Evolutionary conservation across 2,113 vertebrate species (phyloP).

Genomic region (Tenrec ecaudatus): DNA sequence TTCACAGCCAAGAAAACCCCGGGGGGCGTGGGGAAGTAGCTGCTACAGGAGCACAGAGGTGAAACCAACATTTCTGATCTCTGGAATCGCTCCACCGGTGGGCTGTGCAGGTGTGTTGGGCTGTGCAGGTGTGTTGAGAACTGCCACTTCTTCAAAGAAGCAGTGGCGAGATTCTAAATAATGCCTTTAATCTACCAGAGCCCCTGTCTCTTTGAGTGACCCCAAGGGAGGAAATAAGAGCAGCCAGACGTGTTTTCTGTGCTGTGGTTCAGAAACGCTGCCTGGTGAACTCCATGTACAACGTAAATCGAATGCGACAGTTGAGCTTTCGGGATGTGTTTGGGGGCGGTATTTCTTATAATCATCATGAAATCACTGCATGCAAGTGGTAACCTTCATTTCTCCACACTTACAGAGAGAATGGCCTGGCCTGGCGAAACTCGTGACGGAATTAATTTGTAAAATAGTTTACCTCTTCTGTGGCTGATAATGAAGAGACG

Average conservation of each 20-base stretch:
- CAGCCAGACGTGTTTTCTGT: background rate
- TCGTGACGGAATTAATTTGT: background rate
- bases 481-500: background rate
- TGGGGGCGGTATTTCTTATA: background rate
- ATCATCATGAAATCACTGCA: background rate
- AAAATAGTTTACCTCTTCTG: conserved; percentile 13
- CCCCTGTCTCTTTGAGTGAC: too few relatives aligned
- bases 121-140: too few relatives aligned
- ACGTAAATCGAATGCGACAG: background rate
- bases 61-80: too few relatives aligned
- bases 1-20: too few relatives aligned
- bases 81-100: too few relatives aligned
- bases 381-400: background rate
- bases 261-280: background rate
- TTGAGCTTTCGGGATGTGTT: background rate
- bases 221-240: background rate
- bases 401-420: conserved; percentile 21
- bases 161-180: too few relatives aligned
- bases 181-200: too few relatives aligned
- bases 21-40: too few relatives aligned
- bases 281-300: background rate
- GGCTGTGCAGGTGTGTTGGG: too few relatives aligned
- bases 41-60: too few relatives aligned
- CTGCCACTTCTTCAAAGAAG: too few relatives aligned
- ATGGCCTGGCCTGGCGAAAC: background rate